phyloP scores from a whole-genome alignment of 2,888 invertebrate species.

The Amphipoea oculea region DNA sequence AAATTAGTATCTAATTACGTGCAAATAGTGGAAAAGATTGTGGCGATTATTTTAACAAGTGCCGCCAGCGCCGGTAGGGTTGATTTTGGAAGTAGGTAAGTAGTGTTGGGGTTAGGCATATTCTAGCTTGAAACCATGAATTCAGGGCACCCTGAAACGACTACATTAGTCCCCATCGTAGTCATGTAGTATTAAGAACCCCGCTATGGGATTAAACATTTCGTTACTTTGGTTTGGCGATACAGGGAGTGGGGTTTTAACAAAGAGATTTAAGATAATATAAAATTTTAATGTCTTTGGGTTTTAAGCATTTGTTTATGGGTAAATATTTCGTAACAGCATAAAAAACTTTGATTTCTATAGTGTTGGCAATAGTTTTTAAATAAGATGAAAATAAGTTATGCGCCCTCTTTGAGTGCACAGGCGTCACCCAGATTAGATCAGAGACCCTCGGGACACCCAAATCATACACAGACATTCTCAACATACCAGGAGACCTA shows the following conservation, averaged over 20 bases:
- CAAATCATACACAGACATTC: too few relatives aligned
- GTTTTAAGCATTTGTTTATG: neutral
- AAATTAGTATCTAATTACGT: slow-evolving; percentile 35
- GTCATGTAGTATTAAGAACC: neutral
- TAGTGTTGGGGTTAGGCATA: neutral
- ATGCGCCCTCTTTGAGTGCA: too few relatives aligned
- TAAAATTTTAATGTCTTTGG: too few relatives aligned
- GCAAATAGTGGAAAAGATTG: slow-evolving; percentile 1
- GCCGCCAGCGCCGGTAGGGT: neutral
- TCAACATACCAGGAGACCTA: too few relatives aligned
- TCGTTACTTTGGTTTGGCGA: neutral
- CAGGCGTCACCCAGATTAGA: too few relatives aligned
- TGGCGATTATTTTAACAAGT: neutral
- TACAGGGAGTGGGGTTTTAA: neutral
- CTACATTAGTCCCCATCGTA: neutral
- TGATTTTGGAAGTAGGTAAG: neutral
- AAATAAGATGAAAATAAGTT: neutral
- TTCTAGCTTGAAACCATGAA: neutral
- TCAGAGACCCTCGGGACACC: too few relatives aligned
- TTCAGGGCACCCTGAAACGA: neutral
- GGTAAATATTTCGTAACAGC: neutral
- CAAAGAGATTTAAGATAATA: too few relatives aligned
- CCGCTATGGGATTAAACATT: neutral
- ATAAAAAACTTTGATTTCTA: neutral
- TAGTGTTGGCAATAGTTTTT: neutral